Evolutionary conservation across 1,140 invertebrate species (phyloP), one percentile per base, ranked within the genome.

Genomic region (Neodiprion fabricii): DNA sequence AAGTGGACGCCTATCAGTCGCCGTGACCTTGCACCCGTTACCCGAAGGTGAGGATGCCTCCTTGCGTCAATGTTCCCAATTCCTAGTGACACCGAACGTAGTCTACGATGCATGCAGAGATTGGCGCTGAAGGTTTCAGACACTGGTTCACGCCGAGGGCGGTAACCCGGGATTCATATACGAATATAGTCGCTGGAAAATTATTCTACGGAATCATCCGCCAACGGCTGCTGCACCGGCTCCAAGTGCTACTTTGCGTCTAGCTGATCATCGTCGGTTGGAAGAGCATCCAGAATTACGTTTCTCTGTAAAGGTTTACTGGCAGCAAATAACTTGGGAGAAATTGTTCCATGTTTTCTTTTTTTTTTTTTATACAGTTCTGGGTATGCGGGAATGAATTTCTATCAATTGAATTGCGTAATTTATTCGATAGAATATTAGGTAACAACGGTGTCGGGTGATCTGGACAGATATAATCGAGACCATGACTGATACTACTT

Each of bases 1-100:
- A 74, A 94, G 95, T 79, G 96, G 95, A 69, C 90, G 96, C 74
- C 90, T 97, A 28, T 97, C 96, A 84, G 96, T 95, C 21, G 94
- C 95, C n/a, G 94, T 97, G 78, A 97, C 96, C 9, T 90, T 97
- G 78, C 95, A 95, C 88, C 95, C 95, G 77, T 91, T 97, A 79
- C 92, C 93, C 72, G 91, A 93, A 91, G 94, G 94, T 95, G 89
- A 88, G 82, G 74, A 23, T 21, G 77, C 69, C 74, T 11, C n/a
- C 49, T 3, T 10, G 7, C 7, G 4, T 65, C 12, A 14, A 65
- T 14, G 61, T 14, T 65, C 12, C 61, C 7, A 65, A 65, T 14
- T 14, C 7, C 17, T 17, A 21, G 61, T 65, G 12, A 21, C 17
- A 65, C 7, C 17, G 61, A 14, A 17, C 48, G n/a, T n/a, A 28